Conservation (phyloP, 2,797 vertebrate species). For the Sebastes aleutianus region DNA sequence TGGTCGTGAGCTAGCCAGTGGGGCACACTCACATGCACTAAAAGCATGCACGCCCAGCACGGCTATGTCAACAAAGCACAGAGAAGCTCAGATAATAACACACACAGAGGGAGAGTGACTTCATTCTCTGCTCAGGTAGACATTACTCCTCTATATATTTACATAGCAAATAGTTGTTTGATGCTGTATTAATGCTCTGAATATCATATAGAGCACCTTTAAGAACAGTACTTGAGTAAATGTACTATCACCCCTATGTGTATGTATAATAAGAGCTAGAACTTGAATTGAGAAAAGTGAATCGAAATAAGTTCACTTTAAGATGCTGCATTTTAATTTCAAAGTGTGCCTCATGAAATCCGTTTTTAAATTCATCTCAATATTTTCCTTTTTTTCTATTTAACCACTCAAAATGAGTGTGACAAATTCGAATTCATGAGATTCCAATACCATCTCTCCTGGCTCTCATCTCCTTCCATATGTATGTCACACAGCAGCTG, state of each 20-base stretch:
- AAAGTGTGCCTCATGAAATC: background rate
- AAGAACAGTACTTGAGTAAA: background rate
- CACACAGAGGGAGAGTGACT: no score
- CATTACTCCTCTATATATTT: no score
- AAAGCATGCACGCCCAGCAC: no score
- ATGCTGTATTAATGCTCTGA: no score
- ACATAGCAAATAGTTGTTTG: no score
- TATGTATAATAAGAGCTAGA: background rate
- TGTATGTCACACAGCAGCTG: slow-evolving; percentile 26
- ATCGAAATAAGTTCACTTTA: background rate
- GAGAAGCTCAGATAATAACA: no score
- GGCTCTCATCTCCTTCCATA: slow-evolving; percentile 7
- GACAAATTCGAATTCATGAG: slow-evolving; percentile 2
- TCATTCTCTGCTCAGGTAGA: no score
- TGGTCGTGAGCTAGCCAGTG: no score
- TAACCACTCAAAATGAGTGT: background rate
- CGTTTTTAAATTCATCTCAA: background rate
- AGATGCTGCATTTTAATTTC: background rate
- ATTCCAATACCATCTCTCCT: background rate
- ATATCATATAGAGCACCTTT: no score
- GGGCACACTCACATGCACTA: no score
- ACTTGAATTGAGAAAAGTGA: background rate
- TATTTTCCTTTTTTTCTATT: background rate
- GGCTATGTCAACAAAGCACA: no score
- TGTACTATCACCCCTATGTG: background rate